A percentile compares a stretch with the other conserved stretches of the same genome.
These are phyloP conservation scores for Serranus cabrilla DNA, from an alignment of 2,797 vertebrate species.

Conservation along the genomic window DNA sequence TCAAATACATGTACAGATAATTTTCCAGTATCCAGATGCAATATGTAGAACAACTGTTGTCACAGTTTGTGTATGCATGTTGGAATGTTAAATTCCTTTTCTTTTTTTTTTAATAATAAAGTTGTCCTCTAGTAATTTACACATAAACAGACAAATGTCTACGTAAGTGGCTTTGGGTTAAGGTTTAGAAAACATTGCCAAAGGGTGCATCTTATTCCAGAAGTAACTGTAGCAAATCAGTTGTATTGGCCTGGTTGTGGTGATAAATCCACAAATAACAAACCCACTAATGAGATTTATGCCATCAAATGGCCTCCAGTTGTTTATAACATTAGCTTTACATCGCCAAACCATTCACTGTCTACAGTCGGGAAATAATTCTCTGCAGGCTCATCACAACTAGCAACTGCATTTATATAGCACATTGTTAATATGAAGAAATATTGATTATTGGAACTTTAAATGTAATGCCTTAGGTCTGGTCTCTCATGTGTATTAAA, in stretches of 20 bases:
- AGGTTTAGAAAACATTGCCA: conserved; percentile 19
- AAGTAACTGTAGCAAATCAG: conserved; percentile 1
- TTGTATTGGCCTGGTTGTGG: not conserved
- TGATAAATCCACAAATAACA: conserved; percentile 22
- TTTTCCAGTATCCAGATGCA: too few species aligned
- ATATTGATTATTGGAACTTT: not conserved
- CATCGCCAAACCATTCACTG: not conserved
- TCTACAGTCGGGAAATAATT: not conserved
- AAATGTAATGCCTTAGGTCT: not conserved
- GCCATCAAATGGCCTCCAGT: conserved; percentile 13
- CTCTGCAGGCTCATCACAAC: not conserved
- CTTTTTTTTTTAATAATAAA: not conserved
- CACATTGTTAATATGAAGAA: not conserved
- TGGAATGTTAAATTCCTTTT: not conserved
- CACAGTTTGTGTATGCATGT: not conserved
- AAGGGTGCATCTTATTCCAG: not conserved
- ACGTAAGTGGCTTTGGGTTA: not conserved
- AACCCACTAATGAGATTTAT: conserved; percentile 21
- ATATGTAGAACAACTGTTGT: not conserved
- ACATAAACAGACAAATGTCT: conserved; percentile 9
- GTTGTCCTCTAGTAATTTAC: not conserved
- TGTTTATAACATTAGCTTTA: conserved; percentile 9
- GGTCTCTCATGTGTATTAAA: not conserved
- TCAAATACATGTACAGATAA: too few species aligned
- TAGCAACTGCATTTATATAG: not conserved